Evolutionary conservation across 2,113 vertebrate genomes (phyloP).

Genomic region (Nicator chloris): DNA sequence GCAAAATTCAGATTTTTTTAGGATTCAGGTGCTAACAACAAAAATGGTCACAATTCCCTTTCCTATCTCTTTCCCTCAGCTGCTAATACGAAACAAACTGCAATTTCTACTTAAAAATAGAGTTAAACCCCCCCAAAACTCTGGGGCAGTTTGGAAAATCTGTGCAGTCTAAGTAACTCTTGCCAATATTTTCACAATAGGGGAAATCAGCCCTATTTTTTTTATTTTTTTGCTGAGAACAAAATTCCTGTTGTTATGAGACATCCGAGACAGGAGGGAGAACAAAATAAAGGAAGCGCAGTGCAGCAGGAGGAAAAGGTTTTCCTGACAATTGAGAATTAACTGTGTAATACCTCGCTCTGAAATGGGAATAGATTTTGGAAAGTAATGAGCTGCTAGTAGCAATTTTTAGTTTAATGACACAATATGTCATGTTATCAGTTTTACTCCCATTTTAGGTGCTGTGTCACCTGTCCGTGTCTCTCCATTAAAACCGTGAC

Average conservation of each 20-base stretch:
- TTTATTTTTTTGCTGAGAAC: not conserved
- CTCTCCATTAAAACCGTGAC: not conserved
- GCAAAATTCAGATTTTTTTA: not conserved
- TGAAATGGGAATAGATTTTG: not conserved
- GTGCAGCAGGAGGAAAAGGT: not conserved
- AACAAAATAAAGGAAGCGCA: not conserved
- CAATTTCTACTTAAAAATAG: not conserved
- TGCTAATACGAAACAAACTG: not conserved
- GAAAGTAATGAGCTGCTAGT: not conserved
- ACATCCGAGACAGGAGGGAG: accelerated
- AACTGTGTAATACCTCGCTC: not conserved
- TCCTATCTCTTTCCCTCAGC: not conserved
- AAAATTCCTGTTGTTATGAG: not conserved
- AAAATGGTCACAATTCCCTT: not conserved
- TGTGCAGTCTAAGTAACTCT: not conserved
- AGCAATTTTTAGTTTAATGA: not conserved
- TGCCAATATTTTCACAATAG: not conserved
- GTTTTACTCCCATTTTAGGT: not conserved
- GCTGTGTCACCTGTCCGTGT: not conserved
- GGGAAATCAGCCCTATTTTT: not conserved
- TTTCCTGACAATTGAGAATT: not conserved
- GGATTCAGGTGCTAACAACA: not conserved
- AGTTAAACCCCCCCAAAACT: not conserved
- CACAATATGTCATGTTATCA: not conserved
- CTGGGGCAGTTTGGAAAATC: not conserved